A percentile compares a stretch with the other conserved stretches of the same genome.
Evolutionary conservation across 1,140 invertebrate species (phyloP).

Genomic region (Bathynomus jamesi): DNA sequence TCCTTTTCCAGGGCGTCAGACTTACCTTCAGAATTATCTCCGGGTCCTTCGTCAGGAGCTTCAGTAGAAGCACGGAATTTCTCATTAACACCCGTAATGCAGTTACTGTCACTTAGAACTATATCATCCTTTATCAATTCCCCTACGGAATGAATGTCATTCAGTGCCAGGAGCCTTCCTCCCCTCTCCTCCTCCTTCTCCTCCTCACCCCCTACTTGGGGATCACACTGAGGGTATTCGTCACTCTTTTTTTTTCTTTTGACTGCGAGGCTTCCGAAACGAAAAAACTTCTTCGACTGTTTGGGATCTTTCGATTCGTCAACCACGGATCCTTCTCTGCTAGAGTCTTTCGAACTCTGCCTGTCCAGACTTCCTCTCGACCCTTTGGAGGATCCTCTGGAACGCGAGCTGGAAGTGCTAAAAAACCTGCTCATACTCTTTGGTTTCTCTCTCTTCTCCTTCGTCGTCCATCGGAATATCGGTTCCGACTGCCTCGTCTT

Average conservation of each 20-base stretch:
- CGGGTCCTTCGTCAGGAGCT: not conserved
- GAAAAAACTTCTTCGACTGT: not conserved
- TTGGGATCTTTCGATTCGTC: not conserved
- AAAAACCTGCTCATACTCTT: not conserved
- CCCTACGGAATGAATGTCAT: no score
- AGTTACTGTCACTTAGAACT: no score
- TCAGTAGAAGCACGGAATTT: no score
- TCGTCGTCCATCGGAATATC: not conserved
- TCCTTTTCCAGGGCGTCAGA: no score
- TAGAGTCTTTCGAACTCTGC: not conserved
- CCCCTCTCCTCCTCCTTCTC: no score
- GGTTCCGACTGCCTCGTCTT: not conserved
- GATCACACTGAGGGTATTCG: not conserved
- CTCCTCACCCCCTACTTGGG: not conserved
- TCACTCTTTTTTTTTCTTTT: conserved; percentile 1
- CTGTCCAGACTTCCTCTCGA: not conserved
- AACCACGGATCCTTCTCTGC: not conserved
- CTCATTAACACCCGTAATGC: no score
- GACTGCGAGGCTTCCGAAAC: not conserved
- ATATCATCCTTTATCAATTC: no score
- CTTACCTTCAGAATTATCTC: no score
- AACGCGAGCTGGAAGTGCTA: not conserved
- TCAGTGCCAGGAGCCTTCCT: not conserved
- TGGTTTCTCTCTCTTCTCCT: not conserved
- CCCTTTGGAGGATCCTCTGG: not conserved